Evolutionary conservation across 2,113 vertebrate species (phyloP).

Genomic region (Promerops cafer): DNA sequence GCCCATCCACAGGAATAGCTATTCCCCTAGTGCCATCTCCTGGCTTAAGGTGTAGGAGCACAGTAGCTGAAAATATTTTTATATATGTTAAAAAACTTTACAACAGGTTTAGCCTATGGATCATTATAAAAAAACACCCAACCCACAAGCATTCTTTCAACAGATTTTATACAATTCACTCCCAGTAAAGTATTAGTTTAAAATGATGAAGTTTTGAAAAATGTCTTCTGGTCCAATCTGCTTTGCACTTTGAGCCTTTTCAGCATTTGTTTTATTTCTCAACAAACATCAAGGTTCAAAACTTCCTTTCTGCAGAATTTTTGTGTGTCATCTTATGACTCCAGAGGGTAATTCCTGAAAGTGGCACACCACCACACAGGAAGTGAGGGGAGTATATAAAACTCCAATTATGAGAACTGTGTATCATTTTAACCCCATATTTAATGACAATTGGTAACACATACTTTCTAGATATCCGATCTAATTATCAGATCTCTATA

Average conservation of each 20-base stretch:
- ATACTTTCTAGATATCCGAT: not conserved
- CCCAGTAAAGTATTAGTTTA: not conserved
- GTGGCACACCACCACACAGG: rapidly evolving
- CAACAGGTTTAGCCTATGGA: not conserved
- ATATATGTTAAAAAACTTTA: not conserved
- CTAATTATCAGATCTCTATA: not conserved
- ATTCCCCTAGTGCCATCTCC: constrained; percentile 38
- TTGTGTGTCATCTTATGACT: not conserved
- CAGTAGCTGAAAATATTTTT: not conserved
- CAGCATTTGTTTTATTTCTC: not conserved
- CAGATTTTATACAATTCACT: not conserved
- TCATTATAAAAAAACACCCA: not conserved
- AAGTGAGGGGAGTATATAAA: not conserved
- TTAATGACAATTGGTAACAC: rapidly evolving
- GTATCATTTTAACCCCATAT: rapidly evolving
- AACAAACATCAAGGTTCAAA: not conserved
- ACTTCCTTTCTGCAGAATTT: not conserved
- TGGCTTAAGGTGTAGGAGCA: not conserved
- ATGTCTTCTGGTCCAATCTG: not conserved
- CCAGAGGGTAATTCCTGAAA: not conserved
- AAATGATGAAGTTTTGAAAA: not conserved
- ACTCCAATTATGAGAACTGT: rapidly evolving
- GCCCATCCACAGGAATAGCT: not conserved
- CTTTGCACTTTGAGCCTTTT: not conserved
- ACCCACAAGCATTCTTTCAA: not conserved